These are phyloP conservation scores for Anolis carolinensis DNA, from an alignment of 2,113 vertebrate genomes.

Conservation along the genomic window DNA sequence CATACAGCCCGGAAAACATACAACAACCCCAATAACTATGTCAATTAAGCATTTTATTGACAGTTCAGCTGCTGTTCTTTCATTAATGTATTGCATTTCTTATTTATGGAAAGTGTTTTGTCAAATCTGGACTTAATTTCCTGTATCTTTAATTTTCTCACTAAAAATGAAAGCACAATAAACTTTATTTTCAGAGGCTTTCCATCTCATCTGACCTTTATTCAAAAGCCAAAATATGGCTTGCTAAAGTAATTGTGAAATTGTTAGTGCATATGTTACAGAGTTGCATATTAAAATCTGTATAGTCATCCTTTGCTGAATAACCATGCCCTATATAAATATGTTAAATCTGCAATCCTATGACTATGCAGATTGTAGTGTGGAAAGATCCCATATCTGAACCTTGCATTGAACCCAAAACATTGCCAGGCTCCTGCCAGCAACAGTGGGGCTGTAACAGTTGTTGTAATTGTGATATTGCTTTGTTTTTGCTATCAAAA, in stretches of 20 bases:
- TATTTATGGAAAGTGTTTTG: slow-evolving; percentile 16
- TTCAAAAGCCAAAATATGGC: not conserved
- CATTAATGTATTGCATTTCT: not conserved
- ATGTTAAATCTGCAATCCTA: too few relatives aligned
- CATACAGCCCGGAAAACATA: too few relatives aligned
- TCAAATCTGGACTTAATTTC: slow-evolving; percentile 36
- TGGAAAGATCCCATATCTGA: not conserved
- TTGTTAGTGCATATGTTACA: too few relatives aligned
- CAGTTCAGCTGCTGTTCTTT: slow-evolving; percentile 18
- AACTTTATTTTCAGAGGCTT: not conserved
- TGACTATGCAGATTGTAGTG: too few relatives aligned
- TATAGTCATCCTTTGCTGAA: not conserved
- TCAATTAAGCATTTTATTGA: slow-evolving; percentile 39
- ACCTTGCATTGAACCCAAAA: not conserved
- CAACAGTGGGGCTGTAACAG: not conserved
- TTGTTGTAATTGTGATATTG: too few relatives aligned
- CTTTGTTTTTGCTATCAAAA: too few relatives aligned
- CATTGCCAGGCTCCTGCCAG: not conserved
- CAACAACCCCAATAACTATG: not conserved
- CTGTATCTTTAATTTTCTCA: slow-evolving; percentile 23
- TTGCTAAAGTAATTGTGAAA: not conserved
- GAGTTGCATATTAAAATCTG: not conserved
- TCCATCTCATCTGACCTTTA: not conserved
- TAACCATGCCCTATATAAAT: too few relatives aligned
- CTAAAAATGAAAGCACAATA: not conserved